phyloP scores from a whole-genome alignment of 2,797 vertebrate species.

The Platalea minor region DNA sequence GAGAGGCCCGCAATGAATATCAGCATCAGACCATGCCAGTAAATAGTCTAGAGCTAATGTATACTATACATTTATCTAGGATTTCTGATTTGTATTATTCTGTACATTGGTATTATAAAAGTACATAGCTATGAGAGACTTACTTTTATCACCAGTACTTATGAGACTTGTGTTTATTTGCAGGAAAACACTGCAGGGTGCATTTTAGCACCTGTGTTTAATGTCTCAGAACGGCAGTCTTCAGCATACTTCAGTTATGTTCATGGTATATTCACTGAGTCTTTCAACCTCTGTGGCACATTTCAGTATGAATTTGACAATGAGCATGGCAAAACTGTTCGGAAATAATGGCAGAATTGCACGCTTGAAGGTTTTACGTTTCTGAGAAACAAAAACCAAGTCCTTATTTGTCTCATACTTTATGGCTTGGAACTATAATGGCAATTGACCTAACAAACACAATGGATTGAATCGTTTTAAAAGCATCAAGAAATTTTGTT shows the following conservation, averaged over 20 bases:
- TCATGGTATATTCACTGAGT: background rate
- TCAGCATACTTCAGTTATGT: background rate
- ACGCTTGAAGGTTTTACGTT: background rate
- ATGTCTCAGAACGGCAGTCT: background rate
- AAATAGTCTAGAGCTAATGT: background rate
- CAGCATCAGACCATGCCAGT: background rate
- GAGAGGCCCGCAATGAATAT: background rate
- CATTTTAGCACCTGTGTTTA: background rate
- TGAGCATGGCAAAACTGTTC: background rate
- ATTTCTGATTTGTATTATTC: background rate
- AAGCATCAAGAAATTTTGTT: background rate
- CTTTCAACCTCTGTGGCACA: background rate
- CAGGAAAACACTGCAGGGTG: background rate
- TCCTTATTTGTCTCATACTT: background rate
- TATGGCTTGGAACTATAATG: background rate
- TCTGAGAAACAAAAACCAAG: background rate
- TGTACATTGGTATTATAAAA: background rate
- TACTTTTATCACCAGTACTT: background rate
- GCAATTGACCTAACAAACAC: background rate
- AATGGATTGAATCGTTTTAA: background rate
- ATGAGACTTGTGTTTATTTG: background rate
- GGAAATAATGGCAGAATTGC: background rate
- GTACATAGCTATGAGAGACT: background rate
- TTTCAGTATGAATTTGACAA: background rate
- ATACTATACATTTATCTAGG: background rate